Percentiles rank a stretch among this genome's conserved stretches.
Evolutionary conservation across 2,797 vertebrate species (phyloP).

Genomic region (Ciconia nigra): DNA sequence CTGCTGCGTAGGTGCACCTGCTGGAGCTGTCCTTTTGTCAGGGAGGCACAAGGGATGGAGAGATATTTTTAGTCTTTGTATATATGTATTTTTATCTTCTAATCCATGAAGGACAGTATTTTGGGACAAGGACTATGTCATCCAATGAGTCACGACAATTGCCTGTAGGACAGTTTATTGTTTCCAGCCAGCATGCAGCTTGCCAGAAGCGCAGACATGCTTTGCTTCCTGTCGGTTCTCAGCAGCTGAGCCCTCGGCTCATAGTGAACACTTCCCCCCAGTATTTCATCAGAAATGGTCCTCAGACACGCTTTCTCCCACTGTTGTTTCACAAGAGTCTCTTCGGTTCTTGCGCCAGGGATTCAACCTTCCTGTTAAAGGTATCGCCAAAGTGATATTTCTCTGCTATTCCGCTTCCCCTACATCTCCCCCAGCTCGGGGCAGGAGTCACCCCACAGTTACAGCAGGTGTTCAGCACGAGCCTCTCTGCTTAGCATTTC

Average conservation of each 20-base stretch:
- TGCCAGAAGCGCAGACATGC: background rate
- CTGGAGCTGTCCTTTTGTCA: conserved; percentile 17
- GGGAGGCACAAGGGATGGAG: background rate
- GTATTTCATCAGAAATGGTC: background rate
- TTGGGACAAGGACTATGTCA: background rate
- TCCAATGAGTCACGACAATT: background rate
- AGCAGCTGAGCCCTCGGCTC: background rate
- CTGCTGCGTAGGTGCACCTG: conserved; percentile 5
- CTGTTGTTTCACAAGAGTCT: background rate
- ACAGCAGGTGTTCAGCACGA: background rate
- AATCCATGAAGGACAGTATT: background rate
- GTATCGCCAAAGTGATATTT: background rate
- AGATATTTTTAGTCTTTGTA: conserved; percentile 28
- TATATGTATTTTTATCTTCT: background rate
- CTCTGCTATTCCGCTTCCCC: background rate
- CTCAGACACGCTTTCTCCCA: background rate
- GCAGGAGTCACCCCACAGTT: background rate
- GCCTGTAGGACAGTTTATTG: background rate
- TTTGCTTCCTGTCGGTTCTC: background rate
- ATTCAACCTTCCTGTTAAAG: background rate
- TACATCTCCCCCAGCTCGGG: background rate
- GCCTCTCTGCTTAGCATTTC: background rate
- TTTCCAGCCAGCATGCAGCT: background rate
- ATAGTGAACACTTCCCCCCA: background rate
- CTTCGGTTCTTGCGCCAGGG: background rate